These are phyloP conservation scores for Cliona cf. orientalis DNA, from an alignment of 37 sponge, comb jelly and placozoan species.

Conservation along the genomic window DNA sequence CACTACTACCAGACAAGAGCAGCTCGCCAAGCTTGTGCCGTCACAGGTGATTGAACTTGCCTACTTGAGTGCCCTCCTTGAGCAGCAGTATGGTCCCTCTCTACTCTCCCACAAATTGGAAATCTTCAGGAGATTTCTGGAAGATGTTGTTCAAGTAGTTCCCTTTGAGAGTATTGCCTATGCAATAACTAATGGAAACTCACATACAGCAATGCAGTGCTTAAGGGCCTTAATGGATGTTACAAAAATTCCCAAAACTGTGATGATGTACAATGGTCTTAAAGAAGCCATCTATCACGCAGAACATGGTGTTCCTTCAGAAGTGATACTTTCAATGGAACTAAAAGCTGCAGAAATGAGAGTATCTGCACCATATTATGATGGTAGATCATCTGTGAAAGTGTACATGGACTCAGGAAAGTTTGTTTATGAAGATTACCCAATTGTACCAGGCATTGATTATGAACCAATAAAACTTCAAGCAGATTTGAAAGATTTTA, in stretches of 20 bases:
- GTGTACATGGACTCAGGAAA: no score
- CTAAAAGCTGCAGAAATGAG: neutral
- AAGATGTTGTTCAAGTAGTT: conserved; percentile 47
- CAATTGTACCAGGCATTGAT: no score
- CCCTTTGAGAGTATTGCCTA: conserved; percentile 60
- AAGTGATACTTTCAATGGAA: neutral
- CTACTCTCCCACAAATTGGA: conserved; percentile 22
- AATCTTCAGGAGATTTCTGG: conserved; percentile 27
- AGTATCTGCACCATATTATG: neutral
- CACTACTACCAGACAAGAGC: conserved; percentile 48
- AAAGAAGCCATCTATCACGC: neutral
- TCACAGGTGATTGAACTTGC: conserved; percentile 48
- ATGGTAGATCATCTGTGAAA: no score
- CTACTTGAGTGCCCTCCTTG: conserved; percentile 62
- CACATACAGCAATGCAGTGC: conserved; percentile 23
- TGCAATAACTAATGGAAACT: conserved; percentile 25
- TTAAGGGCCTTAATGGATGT: conserved; percentile 10
- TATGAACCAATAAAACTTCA: no score
- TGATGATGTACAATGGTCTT: neutral
- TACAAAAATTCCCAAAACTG: neutral
- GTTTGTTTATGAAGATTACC: no score
- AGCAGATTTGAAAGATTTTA: no score
- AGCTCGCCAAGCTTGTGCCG: conserved; percentile 62
- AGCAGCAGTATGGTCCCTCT: conserved; percentile 12
- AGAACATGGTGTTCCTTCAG: neutral